Percentiles rank a stretch among this genome's conserved stretches.
Conservation (phyloP, 2,888 invertebrate genomes). For the Watsonalla binaria region DNA sequence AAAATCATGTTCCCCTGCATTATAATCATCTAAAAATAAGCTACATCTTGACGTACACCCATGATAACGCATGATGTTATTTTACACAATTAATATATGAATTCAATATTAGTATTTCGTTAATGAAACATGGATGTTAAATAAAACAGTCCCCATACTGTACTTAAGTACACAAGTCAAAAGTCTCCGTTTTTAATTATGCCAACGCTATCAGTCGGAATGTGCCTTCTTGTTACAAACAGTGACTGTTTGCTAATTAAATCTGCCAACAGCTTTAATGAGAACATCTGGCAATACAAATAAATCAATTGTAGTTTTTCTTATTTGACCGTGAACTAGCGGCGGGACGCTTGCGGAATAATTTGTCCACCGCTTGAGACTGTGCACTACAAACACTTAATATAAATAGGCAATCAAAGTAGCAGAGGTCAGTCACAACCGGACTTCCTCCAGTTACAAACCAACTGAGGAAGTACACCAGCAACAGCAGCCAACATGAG, state of each 20-base stretch:
- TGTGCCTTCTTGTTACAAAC: background rate
- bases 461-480: conserved; percentile 24
- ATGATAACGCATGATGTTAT: no score
- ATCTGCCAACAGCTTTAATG: background rate
- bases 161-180: no score
- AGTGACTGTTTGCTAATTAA: background rate
- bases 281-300: conserved; percentile 5
- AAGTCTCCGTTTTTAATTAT: no score
- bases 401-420: conserved; percentile 64
- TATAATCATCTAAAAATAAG: no score
- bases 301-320: conserved; percentile 24
- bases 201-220: background rate
- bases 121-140: no score
- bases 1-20: no score
- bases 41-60: no score
- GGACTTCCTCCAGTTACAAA: conserved; percentile 55
- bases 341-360: conserved; percentile 65
- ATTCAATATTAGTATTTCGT: no score
- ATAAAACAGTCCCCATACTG: no score
- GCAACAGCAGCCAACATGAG: conserved; percentile 41
- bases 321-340: conserved; percentile 65
- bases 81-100: no score
- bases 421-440: conserved; percentile 62
- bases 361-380: conserved; percentile 57
- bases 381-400: conserved; percentile 44